Evolutionary conservation across 2,797 vertebrate species (phyloP), one percentile per base, ranked within the genome.

Genomic region (Euthynnus affinis): DNA sequence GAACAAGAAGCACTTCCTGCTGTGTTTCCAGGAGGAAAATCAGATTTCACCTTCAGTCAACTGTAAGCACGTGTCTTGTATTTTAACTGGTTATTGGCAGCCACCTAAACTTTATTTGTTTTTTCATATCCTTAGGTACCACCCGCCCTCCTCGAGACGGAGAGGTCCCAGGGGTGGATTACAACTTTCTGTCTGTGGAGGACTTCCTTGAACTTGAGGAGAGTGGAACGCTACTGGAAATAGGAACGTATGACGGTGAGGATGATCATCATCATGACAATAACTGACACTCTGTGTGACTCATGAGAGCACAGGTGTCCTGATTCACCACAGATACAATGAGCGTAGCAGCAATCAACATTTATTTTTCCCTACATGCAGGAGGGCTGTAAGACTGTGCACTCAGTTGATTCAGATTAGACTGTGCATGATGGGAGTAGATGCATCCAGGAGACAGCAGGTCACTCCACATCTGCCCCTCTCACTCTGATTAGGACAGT

Each of bases 191-290:
- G 87, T 98, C 96, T 51, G 96, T 98, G 91, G 94, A 97, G 88
- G 96, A 98, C 79, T 99, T 99, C 91, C 91, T 97, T 88, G 94
- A 97, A 77, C 96, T 99, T 34, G 97, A 99, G 85, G 87, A 96
- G 89, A 97, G 96, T n/a, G 98, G 97, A 48, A 98, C 96, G 25
- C 97, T 99, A 87, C 93, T 99, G 88, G 98, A 99, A 96, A 96
- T 98, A 71, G 97, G 98, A 92, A 98, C 98, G 22, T 99, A 99
- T 84, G 97, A 99, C 95, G 98, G 98, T 99, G 91, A 90, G 90
- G 71, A 66, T n/a, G 67, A 76, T 22, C 34, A 32, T 56, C 9
- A 78, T 44, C 10, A 29, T 65, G 67, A 88, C 67, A 5, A 48
- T 49, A 78, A 67, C 51, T 59, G 84, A 78, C 78, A 60, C 55